Percentiles rank a stretch among this genome's conserved stretches.
These are phyloP conservation scores for Nanorana parkeri DNA, from an alignment of 2,113 vertebrate genomes.

Conservation along the genomic window DNA sequence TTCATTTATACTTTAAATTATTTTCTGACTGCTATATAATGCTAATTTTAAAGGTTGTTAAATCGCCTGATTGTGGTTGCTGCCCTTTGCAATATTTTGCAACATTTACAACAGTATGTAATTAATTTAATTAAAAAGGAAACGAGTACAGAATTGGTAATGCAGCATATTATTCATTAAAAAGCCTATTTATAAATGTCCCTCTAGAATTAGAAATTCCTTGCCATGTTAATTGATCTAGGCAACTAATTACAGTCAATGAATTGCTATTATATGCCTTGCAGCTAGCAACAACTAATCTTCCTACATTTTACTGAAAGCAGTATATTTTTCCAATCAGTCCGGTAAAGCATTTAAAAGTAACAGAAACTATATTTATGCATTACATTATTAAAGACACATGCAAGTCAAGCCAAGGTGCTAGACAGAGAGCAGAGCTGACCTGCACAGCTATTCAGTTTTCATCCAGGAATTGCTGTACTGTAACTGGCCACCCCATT, in stretches of 20 bases:
- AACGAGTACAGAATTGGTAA: conserved; percentile 38
- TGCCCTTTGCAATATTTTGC: conserved; percentile 28
- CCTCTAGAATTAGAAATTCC: conserved; percentile 29
- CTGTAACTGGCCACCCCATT: too few relatives aligned
- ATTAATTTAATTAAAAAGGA: conserved; percentile 44
- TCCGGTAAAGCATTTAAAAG: too few relatives aligned
- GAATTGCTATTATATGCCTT: conserved; percentile 18
- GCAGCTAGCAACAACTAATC: neutral
- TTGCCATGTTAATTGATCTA: conserved; percentile 36
- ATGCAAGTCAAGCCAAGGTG: too few relatives aligned
- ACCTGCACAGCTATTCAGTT: too few relatives aligned
- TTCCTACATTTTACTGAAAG: neutral
- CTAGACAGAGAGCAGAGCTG: too few relatives aligned
- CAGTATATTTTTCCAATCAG: neutral
- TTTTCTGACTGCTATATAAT: neutral
- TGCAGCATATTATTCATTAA: conserved; percentile 41
- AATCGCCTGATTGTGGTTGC: conserved; percentile 24
- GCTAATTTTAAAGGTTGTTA: conserved; percentile 26
- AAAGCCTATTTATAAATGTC: conserved; percentile 37
- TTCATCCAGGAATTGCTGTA: too few relatives aligned
- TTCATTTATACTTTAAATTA: conserved; percentile 1
- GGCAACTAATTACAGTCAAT: conserved; percentile 45
- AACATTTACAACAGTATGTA: conserved; percentile 38
- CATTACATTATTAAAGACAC: too few relatives aligned
- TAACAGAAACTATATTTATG: too few relatives aligned